Base-by-base conservation (phyloP, 2,113 vertebrate genomes). In the Taxidea taxus region DNA sequence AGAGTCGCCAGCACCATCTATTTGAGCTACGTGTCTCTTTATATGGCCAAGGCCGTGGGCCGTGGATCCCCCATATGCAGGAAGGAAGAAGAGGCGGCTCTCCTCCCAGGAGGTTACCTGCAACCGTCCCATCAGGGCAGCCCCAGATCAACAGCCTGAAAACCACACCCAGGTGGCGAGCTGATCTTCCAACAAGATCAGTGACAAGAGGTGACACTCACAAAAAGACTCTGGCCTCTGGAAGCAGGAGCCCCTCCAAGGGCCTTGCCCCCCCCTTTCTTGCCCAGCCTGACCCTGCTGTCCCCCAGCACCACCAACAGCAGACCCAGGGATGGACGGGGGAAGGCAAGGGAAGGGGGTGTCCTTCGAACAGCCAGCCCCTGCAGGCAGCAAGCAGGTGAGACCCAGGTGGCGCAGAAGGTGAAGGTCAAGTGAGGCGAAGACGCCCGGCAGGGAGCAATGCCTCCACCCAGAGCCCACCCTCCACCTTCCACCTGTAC, bases 401-500 rank as follows among this genome's bases (percentile, higher is more conserved):
- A 54, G 64, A 42, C 13, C 54, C 10, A n/a, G n/a, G 10, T 6
- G 1, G 21, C 29, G 56, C 31, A 15, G 58, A 8, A 81, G 68
- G 18, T 51, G 25, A 8, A 0, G 10, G 4, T 70, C 70, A 25
- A 18, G 88, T 8, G 4, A 25, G 66, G 91, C 21, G 89, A 29
- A 60, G 47, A n/a, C 29, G 0, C 0, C 0, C 42, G 44, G 62
- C 2, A 0, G 4, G 47, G 8, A 49, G 47, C 23, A 7, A 25
- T 5, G 29, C 29, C 29, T 21, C 12, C n/a, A 0, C 3, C 16
- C 3, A 0, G 23, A 25, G 23, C 62, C 49, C 47, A 11, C 47
- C 37, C 37, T 1, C 21, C 7, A 54, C n/a, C 72, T 27, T 18
- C 16, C 62, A 1, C 39, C 21, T 62, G 6, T 92, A 98, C 99